Conservation (phyloP, 2,113 vertebrate species). For the Neodontobutis hainanensis region DNA sequence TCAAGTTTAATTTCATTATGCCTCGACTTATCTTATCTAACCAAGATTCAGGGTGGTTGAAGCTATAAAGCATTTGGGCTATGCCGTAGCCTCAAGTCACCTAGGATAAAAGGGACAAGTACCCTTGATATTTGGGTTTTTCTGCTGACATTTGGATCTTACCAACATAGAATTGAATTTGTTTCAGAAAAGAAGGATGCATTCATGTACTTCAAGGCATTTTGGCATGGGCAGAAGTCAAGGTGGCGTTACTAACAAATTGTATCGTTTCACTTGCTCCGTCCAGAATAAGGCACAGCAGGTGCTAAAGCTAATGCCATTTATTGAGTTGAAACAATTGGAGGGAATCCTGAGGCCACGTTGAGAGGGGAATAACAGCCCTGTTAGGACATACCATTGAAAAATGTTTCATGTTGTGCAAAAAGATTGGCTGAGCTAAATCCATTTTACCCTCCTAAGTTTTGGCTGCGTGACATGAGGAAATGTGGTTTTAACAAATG, state of each 20-base stretch:
- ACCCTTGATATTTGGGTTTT: constrained; percentile 71
- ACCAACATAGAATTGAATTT: constrained; percentile 50
- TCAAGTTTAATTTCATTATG: constrained; percentile 76
- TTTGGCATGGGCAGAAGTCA: constrained; percentile 39
- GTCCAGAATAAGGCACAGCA: constrained; percentile 37
- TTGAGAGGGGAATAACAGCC: constrained; percentile 20
- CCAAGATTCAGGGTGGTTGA: constrained; percentile 68
- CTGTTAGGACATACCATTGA: constrained; percentile 27
- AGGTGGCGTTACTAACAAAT: constrained; percentile 39
- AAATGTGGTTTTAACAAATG: constrained; percentile 26
- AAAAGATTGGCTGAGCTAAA: constrained; percentile 19
- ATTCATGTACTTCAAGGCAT: constrained; percentile 58
- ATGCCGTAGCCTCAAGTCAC: constrained; percentile 63
- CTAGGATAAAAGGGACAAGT: constrained; percentile 55
- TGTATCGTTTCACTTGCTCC: constrained; percentile 6
- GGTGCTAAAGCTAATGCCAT: constrained; percentile 39
- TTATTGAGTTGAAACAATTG: constrained; percentile 53
- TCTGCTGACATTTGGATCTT: constrained; percentile 70
- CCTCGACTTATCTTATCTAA: constrained; percentile 74
- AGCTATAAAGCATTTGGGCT: constrained; percentile 63
- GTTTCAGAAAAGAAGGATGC: constrained; percentile 39
- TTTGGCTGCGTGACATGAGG: constrained; percentile 34
- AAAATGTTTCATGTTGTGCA: constrained; percentile 42
- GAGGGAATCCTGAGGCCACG: constrained; percentile 34
- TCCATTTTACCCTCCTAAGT: constrained; percentile 17